These are phyloP conservation scores for Amblyjoppa proteus DNA, from an alignment of 2,888 invertebrate genomes.

Conservation along the genomic window DNA sequence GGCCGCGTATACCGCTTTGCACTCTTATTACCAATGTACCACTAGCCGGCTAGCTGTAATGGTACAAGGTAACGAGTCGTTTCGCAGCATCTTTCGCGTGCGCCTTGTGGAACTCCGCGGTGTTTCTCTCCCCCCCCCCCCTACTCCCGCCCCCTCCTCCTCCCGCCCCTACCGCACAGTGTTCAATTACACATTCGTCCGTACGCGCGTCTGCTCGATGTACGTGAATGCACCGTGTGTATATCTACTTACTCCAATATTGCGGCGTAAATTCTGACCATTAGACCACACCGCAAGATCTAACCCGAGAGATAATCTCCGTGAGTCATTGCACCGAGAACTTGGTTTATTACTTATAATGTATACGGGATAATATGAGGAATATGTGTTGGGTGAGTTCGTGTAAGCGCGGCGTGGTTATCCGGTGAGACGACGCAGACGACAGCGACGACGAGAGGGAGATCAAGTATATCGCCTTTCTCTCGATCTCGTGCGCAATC, in stretches of 20 bases:
- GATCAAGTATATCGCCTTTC: slow-evolving; percentile 70
- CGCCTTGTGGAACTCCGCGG: not conserved
- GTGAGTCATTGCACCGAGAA: slow-evolving; percentile 65
- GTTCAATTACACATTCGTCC: slow-evolving; percentile 36
- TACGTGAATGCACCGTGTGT: slow-evolving; percentile 36
- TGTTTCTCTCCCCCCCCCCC: not conserved
- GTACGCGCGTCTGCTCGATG: slow-evolving; percentile 11
- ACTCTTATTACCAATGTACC: slow-evolving; percentile 61
- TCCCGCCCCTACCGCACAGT: slow-evolving; percentile 11
- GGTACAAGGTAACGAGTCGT: slow-evolving; percentile 46
- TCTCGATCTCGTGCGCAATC: slow-evolving; percentile 66
- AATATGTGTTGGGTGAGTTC: slow-evolving; percentile 47
- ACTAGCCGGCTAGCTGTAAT: slow-evolving; percentile 21
- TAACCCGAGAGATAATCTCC: slow-evolving; percentile 64
- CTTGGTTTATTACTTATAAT: slow-evolving; percentile 51
- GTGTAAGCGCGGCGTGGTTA: slow-evolving; percentile 35
- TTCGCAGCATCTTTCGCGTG: slow-evolving; percentile 35
- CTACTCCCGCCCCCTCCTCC: too few relatives aligned
- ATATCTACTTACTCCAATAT: slow-evolving; percentile 52
- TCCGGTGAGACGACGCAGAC: slow-evolving; percentile 42
- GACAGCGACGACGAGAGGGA: slow-evolving; percentile 58
- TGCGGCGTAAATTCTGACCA: slow-evolving; percentile 62
- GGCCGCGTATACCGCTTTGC: slow-evolving; percentile 22
- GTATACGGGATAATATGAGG: slow-evolving; percentile 57
- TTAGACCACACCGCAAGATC: slow-evolving; percentile 61